Conservation (phyloP, 2,113 vertebrate species). For the Tyto alba region DNA sequence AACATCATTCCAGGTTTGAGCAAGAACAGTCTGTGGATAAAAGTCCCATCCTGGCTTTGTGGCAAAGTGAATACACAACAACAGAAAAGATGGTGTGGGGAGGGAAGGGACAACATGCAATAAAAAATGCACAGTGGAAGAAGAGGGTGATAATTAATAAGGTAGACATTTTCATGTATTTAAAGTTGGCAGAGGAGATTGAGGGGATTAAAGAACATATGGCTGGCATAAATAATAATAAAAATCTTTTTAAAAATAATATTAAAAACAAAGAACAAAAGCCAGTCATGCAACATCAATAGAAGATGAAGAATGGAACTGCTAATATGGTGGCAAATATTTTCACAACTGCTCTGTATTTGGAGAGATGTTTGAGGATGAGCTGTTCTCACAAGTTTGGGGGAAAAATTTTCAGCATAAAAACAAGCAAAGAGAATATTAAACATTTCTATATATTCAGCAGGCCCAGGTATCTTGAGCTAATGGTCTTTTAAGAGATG, state of each 20-base stretch:
- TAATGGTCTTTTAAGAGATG: neutral
- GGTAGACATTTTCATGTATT: neutral
- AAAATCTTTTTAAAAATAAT: neutral
- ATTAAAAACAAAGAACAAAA: neutral
- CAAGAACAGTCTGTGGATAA: neutral
- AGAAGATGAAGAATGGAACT: neutral
- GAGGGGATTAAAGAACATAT: neutral
- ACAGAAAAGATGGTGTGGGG: neutral
- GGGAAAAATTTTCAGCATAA: neutral
- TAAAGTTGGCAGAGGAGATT: neutral
- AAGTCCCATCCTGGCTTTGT: neutral
- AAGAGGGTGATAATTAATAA: neutral
- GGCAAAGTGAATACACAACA: neutral
- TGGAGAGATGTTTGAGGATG: neutral
- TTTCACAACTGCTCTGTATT: neutral
- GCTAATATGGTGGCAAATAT: neutral
- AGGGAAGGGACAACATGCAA: neutral
- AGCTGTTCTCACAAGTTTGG: neutral
- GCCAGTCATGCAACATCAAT: neutral
- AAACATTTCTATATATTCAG: neutral
- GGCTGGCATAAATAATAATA: neutral
- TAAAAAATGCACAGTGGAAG: neutral
- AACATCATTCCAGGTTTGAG: neutral
- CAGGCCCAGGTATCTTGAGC: neutral
- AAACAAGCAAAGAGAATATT: neutral